Conservation (phyloP, 1,140 invertebrate genomes). For the Chrysopa pallens region DNA sequence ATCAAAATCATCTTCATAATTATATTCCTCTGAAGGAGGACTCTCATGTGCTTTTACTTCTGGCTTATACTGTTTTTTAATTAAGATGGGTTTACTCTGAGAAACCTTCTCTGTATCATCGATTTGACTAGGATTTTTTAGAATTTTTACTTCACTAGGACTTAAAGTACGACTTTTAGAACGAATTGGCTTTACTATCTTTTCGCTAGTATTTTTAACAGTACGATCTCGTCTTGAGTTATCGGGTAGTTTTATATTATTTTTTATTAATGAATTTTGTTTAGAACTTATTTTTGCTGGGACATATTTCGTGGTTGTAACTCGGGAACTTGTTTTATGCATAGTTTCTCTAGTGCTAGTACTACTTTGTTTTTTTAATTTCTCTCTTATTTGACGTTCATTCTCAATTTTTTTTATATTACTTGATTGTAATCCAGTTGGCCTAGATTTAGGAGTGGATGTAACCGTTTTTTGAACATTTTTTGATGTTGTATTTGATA, state of each 20-base stretch:
- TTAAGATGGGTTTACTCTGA: background rate
- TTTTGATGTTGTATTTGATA: background rate
- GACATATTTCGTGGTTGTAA: conserved; percentile 1
- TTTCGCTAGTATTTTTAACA: background rate
- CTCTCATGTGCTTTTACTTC: background rate
- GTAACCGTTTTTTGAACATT: background rate
- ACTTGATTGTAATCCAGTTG: background rate
- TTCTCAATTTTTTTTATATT: background rate
- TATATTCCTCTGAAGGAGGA: conserved; percentile 10
- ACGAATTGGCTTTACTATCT: background rate
- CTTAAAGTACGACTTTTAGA: background rate
- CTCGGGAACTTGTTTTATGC: background rate
- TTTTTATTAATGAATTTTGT: background rate
- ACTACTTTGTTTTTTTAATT: no score
- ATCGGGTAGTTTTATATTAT: background rate
- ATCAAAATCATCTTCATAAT: conserved; percentile 39
- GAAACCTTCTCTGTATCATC: background rate
- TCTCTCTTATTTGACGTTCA: no score
- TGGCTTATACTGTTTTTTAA: background rate
- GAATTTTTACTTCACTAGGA: conserved; percentile 1
- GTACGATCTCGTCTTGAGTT: background rate
- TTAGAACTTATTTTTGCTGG: background rate
- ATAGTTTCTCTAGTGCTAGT: background rate
- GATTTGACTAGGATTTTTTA: background rate
- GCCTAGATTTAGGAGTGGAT: background rate